Conservation (phyloP, 2,888 invertebrate species). For the Dermolepida albohirtum region DNA sequence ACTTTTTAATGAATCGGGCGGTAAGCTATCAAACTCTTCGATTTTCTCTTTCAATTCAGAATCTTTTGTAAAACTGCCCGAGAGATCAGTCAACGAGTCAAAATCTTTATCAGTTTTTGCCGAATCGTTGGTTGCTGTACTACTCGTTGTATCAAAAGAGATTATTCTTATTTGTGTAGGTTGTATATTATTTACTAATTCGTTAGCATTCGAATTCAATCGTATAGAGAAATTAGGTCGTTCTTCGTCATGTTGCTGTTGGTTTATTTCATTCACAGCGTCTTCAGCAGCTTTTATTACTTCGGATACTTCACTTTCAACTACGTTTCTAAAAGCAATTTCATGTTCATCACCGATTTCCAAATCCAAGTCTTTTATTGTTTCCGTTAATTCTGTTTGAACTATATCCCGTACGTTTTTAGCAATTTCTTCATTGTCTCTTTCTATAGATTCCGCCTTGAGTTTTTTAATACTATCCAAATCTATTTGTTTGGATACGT, state of each 20-base stretch:
- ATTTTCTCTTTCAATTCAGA: slow-evolving; percentile 11
- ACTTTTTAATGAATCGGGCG: slow-evolving; percentile 13
- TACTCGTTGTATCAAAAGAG: slow-evolving; percentile 29
- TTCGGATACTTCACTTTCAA: slow-evolving; percentile 57
- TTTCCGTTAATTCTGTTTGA: slow-evolving; percentile 38
- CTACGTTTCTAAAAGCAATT: slow-evolving; percentile 37
- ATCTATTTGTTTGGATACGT: slow-evolving; percentile 60
- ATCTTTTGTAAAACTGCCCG: slow-evolving; percentile 22
- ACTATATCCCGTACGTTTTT: slow-evolving; percentile 39
- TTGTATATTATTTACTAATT: slow-evolving; percentile 26
- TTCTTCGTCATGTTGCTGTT: slow-evolving; percentile 41
- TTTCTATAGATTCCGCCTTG: slow-evolving; percentile 49
- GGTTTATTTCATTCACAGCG: slow-evolving; percentile 58
- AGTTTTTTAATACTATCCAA: slow-evolving; percentile 54
- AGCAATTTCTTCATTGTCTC: slow-evolving; percentile 42
- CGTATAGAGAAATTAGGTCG: slow-evolving; percentile 45
- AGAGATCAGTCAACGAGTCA: slow-evolving; percentile 58
- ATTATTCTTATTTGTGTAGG: slow-evolving; percentile 32
- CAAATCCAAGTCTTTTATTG: slow-evolving; percentile 42
- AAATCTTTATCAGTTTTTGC: slow-evolving; percentile 52
- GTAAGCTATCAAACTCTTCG: slow-evolving; percentile 28
- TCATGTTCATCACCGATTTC: slow-evolving; percentile 36
- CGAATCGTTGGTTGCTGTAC: slow-evolving; percentile 52
- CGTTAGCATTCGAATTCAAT: slow-evolving; percentile 34
- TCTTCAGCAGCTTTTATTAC: slow-evolving; percentile 61